phyloP scores from a whole-genome alignment of 1,140 invertebrate genomes.

The Drosophila cardini region DNA sequence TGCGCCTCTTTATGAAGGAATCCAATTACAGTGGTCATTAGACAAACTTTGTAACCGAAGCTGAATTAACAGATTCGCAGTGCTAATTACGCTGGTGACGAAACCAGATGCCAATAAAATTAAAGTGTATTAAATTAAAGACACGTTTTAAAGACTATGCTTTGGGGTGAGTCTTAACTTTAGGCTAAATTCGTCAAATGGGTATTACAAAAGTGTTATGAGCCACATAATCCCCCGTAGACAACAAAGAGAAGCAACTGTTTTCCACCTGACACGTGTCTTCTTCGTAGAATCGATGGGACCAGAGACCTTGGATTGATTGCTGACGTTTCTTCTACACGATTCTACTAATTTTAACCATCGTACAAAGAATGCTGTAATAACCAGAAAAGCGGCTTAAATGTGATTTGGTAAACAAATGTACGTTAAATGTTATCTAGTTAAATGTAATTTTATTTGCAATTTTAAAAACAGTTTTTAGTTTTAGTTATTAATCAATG shows the following conservation, averaged over 20 bases:
- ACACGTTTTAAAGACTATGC: no score
- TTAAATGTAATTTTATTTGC: conserved; percentile 48
- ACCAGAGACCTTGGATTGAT: conserved; percentile 30
- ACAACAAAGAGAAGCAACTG: conserved; percentile 2
- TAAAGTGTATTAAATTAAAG: no score
- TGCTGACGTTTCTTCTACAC: conserved; percentile 2
- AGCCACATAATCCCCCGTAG: conserved; percentile 6
- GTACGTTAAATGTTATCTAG: conserved; percentile 23
- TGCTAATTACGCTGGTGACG: background rate
- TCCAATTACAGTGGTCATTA: conserved; percentile 17
- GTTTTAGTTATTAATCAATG: conserved; percentile 46
- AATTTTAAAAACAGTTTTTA: conserved; percentile 60
- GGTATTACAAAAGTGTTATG: background rate
- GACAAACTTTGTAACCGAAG: conserved; percentile 17
- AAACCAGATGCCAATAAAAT: no score
- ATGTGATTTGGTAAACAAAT: conserved; percentile 2
- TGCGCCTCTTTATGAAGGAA: conserved; percentile 6
- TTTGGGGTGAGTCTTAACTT: no score
- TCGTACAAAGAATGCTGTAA: background rate
- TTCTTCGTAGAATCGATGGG: conserved; percentile 32
- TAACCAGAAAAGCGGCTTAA: conserved; percentile 27
- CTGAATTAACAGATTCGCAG: conserved; percentile 12
- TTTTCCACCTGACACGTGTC: conserved; percentile 24
- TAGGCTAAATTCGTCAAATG: background rate
- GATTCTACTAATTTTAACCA: conserved; percentile 7